Evolutionary conservation across 2,113 vertebrate species (phyloP), one percentile per base, ranked within the genome.

Genomic region (Antennarius striatus): DNA sequence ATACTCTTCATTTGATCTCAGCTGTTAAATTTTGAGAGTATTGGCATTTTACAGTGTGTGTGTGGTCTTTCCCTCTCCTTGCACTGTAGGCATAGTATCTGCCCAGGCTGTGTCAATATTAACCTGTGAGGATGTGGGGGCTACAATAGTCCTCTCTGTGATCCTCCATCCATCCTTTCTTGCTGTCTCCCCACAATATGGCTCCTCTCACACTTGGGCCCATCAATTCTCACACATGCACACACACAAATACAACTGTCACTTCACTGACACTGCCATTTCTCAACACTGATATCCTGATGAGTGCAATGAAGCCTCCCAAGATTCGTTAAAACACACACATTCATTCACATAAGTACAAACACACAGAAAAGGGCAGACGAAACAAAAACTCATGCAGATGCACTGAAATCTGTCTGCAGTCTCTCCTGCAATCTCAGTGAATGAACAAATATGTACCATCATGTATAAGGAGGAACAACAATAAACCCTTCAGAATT

Each of bases 231-330:
- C 54, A 32, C 73, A 71, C 81, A 64, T 70, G 68, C 67, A 52
- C 28, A 32, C 40, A 47, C 57, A 10, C 75, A 73, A 73, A 68
- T 77, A 69, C 68, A 56, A 94, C 93, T 94, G 94, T 95, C 94
- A 96, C 90, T 94, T 92, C 90, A 90, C 88, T 94, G 94, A 95
- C 94, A 94, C 90, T 92, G 93, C 95, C 78, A 95, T 97, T 96
- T 93, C 95, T 97, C 95, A 96, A 92, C 90, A 90, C 92, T 87
- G 95, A 96, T 94, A 94, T 90, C 96, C 95, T 94, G 95, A 96
- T 95, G 96, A 92, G 96, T 95, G 93, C 94, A 95, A 96, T 95
- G 94, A 95, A 93, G 94, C 94, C 91, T 95, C 95, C 95, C 92
- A 94, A 94, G 93, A 86, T 94, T 92, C 90, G 92, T 94, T 94